Percentiles rank a stretch among this genome's conserved stretches.
These are phyloP conservation scores for Trichonephila clavipes DNA, from an alignment of 1,140 invertebrate species.

Conservation along the genomic window DNA sequence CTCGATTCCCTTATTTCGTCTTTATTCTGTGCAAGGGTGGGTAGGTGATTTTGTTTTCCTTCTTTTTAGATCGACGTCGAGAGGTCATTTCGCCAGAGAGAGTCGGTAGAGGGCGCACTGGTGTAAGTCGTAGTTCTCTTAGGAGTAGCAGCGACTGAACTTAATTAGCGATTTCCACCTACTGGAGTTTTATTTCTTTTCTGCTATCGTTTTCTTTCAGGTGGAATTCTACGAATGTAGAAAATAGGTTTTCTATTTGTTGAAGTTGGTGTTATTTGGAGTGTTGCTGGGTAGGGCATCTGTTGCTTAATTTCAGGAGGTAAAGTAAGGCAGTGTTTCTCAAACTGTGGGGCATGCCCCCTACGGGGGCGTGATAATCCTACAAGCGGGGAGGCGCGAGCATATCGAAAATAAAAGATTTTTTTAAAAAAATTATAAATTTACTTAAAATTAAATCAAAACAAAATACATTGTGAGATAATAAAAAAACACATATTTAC, in stretches of 20 bases:
- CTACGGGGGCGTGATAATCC: no score
- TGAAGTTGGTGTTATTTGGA: background rate
- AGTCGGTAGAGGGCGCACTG: background rate
- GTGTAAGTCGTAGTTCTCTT: background rate
- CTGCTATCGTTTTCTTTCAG: background rate
- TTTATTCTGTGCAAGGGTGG: slow-evolving; percentile 50
- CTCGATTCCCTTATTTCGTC: slow-evolving; percentile 26
- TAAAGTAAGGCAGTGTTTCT: no score
- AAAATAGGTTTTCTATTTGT: background rate
- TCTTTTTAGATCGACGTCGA: background rate
- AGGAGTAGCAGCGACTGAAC: background rate
- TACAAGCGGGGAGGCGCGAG: no score
- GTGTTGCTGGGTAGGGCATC: no score
- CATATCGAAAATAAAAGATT: no score
- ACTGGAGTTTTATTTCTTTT: background rate
- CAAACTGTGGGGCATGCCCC: no score
- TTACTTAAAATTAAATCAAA: no score
- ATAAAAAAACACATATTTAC: no score
- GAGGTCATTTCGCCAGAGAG: background rate
- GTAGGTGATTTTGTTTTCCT: slow-evolving; percentile 44
- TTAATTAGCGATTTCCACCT: background rate
- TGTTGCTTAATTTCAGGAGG: no score
- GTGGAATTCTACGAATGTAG: background rate
- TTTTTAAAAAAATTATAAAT: no score
- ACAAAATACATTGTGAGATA: no score